Evolutionary conservation across 2,888 invertebrate genomes (phyloP), one percentile per base, ranked within the genome.

Genomic region (Pyrocoelia pectoralis): DNA sequence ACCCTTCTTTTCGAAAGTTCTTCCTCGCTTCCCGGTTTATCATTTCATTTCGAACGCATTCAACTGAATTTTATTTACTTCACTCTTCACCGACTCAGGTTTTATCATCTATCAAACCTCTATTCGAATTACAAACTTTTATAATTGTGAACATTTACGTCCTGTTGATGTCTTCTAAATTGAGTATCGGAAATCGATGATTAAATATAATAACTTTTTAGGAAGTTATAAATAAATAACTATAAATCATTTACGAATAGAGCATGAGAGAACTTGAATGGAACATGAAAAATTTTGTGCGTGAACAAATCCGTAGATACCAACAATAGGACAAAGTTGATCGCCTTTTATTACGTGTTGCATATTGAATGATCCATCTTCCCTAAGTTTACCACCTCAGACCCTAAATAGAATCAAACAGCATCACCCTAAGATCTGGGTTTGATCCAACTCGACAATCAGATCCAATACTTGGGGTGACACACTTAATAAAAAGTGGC

Each of bases 401-500:
- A 76, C 76, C 77, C 75, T 75, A 77, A 77, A 76, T 76, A 73
- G 73, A 75, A 76, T 77, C 74, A 76, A 76, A 76, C 76, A 72
- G 70, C 73, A 70, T 70, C 74, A 75, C 76, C 76, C 75, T 68
- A 73, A 74, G 72, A 75, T 71, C 74, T 73, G 70, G 71, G 72
- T 70, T 70, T 72, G 72, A 72, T 73, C 70, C 65, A 71, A 70
- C 68, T 71, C 74, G 70, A 72, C 74, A 74, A 76, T 75, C 71
- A 70, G 69, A 74, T 74, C 73, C 74, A 71, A 74, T 74, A 71
- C 72, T 72, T 75, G 72, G 76, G 78, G 76, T 76, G 77, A 74
- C 76, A 74, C 76, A 77, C 76, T 75, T 77, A 76, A 77, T 78
- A 79, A 79, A 78, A 79, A 77, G 74, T 77, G 76, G 74, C 78